phyloP scores from a whole-genome alignment of 2,888 invertebrate genomes.

The Luffia ferchaultella region DNA sequence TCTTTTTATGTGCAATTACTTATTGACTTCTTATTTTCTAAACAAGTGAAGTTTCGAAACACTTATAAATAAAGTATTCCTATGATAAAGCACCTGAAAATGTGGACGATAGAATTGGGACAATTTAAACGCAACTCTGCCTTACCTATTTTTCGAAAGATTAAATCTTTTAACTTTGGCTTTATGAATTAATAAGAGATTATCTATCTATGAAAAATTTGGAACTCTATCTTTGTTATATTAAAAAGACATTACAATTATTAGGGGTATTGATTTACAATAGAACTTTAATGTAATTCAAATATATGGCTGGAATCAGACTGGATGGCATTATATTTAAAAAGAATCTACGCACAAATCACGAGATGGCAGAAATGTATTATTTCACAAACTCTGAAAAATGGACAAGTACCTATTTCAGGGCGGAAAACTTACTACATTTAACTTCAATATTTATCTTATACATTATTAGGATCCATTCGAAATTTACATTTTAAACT shows the following conservation, averaged over 20 bases:
- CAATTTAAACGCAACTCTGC: conserved; percentile 20
- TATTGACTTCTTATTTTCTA: not conserved
- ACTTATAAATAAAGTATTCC: not conserved
- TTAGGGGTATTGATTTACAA: not conserved
- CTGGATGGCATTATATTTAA: not conserved
- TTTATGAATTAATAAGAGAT: not conserved
- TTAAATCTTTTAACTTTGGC: not conserved
- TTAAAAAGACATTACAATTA: not conserved
- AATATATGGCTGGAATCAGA: not conserved
- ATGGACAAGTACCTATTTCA: not conserved
- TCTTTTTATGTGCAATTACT: not conserved
- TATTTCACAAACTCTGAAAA: no score
- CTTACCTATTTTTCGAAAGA: conserved; percentile 19
- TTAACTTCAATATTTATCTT: conserved; percentile 19
- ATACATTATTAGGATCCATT: conserved; percentile 54
- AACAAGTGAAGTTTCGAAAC: not conserved
- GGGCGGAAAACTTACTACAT: not conserved
- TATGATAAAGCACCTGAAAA: not conserved
- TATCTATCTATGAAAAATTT: not conserved
- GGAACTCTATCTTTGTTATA: not conserved
- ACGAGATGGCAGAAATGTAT: no score
- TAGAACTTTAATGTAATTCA: not conserved
- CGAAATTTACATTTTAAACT: conserved; percentile 41
- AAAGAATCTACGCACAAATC: not conserved
- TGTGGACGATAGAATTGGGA: conserved; percentile 12